A percentile compares a stretch with the other conserved stretches of the same genome.
Conservation (phyloP, 2,888 invertebrate species). For the Amblyjoppa proteus region DNA sequence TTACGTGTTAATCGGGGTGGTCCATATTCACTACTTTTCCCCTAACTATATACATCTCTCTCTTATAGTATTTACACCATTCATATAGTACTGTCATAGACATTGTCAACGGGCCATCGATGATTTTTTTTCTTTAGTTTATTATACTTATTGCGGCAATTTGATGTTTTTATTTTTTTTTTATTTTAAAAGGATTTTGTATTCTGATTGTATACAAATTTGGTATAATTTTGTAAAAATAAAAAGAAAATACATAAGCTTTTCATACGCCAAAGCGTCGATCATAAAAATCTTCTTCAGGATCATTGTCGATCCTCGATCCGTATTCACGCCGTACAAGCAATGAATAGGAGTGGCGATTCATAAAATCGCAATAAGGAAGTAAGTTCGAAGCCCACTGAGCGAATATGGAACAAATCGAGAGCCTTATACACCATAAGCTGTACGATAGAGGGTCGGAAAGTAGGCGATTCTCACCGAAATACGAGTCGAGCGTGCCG, state of each 20-base stretch:
- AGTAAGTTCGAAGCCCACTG: conserved; percentile 19
- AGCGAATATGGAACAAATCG: conserved; percentile 53
- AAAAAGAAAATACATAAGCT: not conserved
- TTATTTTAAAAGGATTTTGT: too few species aligned
- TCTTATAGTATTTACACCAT: too few species aligned
- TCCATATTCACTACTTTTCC: too few species aligned
- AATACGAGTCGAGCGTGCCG: conserved; percentile 56
- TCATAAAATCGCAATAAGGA: conserved; percentile 31
- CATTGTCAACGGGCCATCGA: too few species aligned
- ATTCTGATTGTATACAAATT: too few species aligned
- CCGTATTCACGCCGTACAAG: not conserved
- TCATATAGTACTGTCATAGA: too few species aligned
- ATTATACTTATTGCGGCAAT: too few species aligned
- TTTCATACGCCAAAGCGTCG: not conserved
- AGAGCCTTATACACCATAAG: conserved; percentile 26
- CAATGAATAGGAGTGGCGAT: conserved; percentile 37
- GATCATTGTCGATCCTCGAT: not conserved
- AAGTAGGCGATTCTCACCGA: conserved; percentile 57
- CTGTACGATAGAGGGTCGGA: conserved; percentile 33
- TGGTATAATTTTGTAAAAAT: not conserved
- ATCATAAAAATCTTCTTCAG: not conserved
- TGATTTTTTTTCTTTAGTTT: too few species aligned
- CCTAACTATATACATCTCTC: too few species aligned
- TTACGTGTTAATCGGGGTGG: too few species aligned
- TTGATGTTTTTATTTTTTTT: too few species aligned